phyloP scores from a whole-genome alignment of 2,797 vertebrate species.

The Xenops minutus region DNA sequence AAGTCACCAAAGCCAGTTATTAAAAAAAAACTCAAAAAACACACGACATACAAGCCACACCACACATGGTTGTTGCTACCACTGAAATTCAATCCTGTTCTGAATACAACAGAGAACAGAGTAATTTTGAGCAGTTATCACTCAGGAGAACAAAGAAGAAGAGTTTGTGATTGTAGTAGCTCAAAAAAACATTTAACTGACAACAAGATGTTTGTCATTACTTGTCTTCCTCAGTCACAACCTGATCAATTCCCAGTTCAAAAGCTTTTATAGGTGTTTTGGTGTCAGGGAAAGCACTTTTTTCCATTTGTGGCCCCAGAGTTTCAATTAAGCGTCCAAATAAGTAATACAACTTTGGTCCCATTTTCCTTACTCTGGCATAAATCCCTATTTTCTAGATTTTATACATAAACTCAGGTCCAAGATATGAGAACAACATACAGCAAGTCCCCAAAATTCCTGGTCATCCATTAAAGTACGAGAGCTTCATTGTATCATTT shows the following conservation, averaged over 20 bases:
- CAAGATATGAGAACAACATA: not conserved
- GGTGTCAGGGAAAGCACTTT: not conserved
- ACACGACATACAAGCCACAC: not conserved
- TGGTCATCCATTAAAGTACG: not conserved
- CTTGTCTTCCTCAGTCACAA: not conserved
- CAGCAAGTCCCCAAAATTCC: not conserved
- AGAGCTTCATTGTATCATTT: not conserved
- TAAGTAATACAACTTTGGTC: not conserved
- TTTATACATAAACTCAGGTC: not conserved
- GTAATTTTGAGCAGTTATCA: not conserved
- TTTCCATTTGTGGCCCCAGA: not conserved
- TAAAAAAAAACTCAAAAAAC: not conserved
- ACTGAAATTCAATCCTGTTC: not conserved
- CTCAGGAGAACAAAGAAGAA: not conserved
- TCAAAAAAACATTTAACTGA: not conserved
- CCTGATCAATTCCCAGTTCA: not conserved
- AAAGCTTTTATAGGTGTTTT: not conserved
- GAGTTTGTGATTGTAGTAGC: not conserved
- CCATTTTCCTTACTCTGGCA: not conserved
- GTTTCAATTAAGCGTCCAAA: not conserved
- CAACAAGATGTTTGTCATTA: not conserved
- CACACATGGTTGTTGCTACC: not conserved
- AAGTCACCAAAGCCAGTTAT: not conserved
- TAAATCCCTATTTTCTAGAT: not conserved
- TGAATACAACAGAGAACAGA: not conserved